Evolutionary conservation across 2,888 invertebrate species (phyloP), one percentile per base, ranked within the genome.

Genomic region (Brachyopa scutellaris): DNA sequence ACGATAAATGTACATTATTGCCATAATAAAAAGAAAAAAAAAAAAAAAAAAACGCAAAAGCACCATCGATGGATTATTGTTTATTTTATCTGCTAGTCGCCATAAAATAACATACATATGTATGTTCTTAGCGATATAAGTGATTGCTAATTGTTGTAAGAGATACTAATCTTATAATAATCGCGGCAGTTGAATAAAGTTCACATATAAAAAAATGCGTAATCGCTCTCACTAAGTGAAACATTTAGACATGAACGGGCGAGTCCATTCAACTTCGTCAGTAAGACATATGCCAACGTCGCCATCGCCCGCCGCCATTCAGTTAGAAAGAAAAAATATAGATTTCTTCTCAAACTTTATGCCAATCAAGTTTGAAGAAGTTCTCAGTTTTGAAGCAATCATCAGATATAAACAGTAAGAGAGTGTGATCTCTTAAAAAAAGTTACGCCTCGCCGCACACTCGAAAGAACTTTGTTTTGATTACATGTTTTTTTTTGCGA

Each of bases 211-310:
- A 26, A 26, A 26, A 26, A 26, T 5, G 6, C 26, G 6, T 5
- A 6, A 26, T 26, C 6, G 26, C 26, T 5, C 6, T 26, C 3
- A 26, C 26, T 26, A 26, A 26, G 26, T 26, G 3, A n/a, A n/a
- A n/a, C n/a, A n/a, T n/a, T n/a, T n/a, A n/a, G 26, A 6, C 3
- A 6, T 26, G 26, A 26, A 26, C 26, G 26, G 3, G 3, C 26
- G 26, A 57, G 80, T 80, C 59, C 80, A 70, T 62, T 76, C 59
- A 80, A 76, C 80, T 80, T 76, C 70, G 74, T 40, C 55, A 62
- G 19, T 3, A 26, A 45, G 17, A 49, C 36, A 55, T 36, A 13
- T 6, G n/a, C 19, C 51, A 13, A 59, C 36, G 36, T 53, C 23
- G 47, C n/a, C 45, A 17, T 38, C 61, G 74, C 36, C 42, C 23